Evolutionary conservation across 2,888 invertebrate species (phyloP), one percentile per base, ranked within the genome.

Genomic region (Epirrita christyi): DNA sequence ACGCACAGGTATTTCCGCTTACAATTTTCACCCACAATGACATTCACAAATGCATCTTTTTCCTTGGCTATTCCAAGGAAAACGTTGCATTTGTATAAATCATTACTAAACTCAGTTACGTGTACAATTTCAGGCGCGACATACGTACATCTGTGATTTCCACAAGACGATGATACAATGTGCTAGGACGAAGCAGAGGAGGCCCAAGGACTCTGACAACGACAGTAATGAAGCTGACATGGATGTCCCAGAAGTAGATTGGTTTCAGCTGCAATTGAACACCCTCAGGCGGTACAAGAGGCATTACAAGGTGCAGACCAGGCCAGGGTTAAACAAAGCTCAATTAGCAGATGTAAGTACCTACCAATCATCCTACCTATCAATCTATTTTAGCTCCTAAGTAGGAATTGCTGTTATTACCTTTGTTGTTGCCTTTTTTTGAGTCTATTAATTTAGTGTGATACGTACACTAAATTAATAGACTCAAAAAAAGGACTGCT

Each of bases 81-180:
- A n/a, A 55, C 13, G 4, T 21, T 21, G 21, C 21, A 21, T 21
- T 21, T 21, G 21, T 21, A 21, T 21, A 21, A 21, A 21, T 21
- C 4, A 21, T 51, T 41, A 46, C 59, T 45, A 3, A n/a, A n/a
- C n/a, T 21, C 11, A 36, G n/a, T 62, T 41, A 46, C 59, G 42
- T 49, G 40, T 61, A 36, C 45, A 44, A 36, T 85, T 82, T 44
- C 86, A 98, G 98, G 98, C 97, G 37, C 94, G 96, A 72, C 98
- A 99, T 82, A 97, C 97, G 72, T 98, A 99, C 83, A 99, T 99
- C 75, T 99, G 99, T 89, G 99, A 99, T 82, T 96, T 96, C 79
- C 99, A 99, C 88, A 99, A 99, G 89, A 96, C 96, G 81, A 96
- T 98, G 78, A 99, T 99, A 72, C 98, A 98, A 83, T 97, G 97